phyloP scores from a whole-genome alignment of 2,797 vertebrate genomes.

The Ispidina lecontei region DNA sequence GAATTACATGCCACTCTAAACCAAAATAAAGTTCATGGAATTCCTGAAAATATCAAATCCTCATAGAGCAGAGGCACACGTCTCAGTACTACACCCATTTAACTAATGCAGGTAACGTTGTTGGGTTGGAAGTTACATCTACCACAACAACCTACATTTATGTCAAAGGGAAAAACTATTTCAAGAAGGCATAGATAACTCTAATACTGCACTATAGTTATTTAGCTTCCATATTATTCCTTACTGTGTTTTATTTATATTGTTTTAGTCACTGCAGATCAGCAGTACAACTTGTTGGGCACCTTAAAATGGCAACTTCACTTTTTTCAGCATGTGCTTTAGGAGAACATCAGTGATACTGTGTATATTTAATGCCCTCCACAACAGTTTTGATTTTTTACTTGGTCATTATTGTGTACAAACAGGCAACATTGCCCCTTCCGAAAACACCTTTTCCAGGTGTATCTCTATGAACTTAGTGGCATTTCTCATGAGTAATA shows the following conservation, averaged over 20 bases:
- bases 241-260: background rate
- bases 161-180: background rate
- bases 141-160: background rate
- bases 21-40: background rate
- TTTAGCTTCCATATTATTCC: background rate
- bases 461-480: background rate
- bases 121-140: background rate
- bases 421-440: background rate
- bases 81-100: background rate
- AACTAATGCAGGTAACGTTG: background rate
- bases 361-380: background rate
- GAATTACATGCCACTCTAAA: background rate
- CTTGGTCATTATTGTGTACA: rapidly evolving
- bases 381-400: background rate
- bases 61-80: background rate
- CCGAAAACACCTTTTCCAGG: background rate
- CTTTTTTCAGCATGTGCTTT: background rate
- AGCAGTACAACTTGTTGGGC: background rate
- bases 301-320: background rate
- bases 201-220: background rate
- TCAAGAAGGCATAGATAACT: background rate
- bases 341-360: background rate
- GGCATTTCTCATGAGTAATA: background rate
- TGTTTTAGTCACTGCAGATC: background rate
- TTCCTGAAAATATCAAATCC: background rate